Evolutionary conservation across 2,797 vertebrate species (phyloP).

Genomic region (Apogon hyalosoma): DNA sequence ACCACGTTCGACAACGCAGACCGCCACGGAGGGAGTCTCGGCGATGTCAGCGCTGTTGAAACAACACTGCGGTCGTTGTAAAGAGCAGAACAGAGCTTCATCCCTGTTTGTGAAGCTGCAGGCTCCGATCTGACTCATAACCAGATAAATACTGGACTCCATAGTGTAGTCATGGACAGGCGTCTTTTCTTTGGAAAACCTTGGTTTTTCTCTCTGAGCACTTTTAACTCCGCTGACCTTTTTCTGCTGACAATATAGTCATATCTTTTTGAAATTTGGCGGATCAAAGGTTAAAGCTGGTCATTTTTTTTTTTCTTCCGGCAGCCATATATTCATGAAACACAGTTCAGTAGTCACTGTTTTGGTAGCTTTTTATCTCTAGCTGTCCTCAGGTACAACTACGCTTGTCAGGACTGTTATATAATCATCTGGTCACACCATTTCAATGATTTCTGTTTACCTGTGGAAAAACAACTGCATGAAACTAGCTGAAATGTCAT

Average conservation of each 20-base stretch:
- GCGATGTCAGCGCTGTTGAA: conserved; percentile 5
- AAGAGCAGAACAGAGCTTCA: conserved; percentile 6
- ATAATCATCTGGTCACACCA: too few species aligned
- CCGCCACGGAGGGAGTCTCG: background rate
- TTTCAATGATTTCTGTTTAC: too few species aligned
- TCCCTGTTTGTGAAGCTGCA: conserved; percentile 18
- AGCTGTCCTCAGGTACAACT: too few species aligned
- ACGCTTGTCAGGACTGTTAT: too few species aligned
- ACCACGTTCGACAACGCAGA: background rate
- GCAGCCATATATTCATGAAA: too few species aligned
- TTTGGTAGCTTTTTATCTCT: too few species aligned
- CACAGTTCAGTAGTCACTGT: too few species aligned
- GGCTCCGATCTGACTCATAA: conserved; percentile 24
- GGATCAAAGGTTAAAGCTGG: too few species aligned
- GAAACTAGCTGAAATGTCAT: too few species aligned
- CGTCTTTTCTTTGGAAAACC: background rate
- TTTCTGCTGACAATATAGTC: background rate
- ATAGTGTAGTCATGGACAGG: conserved; percentile 5
- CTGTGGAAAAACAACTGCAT: too few species aligned
- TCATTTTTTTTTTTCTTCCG: too few species aligned
- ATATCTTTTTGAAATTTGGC: too few species aligned
- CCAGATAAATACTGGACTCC: conserved; percentile 20
- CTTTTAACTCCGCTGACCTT: background rate
- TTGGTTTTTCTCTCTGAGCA: background rate
- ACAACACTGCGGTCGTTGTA: conserved; percentile 27